Conservation (phyloP, 2,888 invertebrate species). For the Altica lythri region DNA sequence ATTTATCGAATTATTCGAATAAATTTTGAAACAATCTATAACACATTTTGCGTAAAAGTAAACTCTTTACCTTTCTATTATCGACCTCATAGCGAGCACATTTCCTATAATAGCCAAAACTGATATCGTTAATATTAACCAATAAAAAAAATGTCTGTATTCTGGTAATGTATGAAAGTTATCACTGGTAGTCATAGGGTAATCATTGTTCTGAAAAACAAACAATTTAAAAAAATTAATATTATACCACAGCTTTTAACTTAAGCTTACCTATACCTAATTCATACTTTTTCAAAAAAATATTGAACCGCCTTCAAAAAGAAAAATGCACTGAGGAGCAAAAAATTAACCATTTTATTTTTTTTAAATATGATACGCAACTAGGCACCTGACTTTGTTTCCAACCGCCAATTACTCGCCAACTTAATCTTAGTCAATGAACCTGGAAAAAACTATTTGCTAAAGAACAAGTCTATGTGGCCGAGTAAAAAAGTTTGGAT, state of each 20-base stretch:
- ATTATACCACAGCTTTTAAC: neutral
- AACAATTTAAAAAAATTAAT: neutral
- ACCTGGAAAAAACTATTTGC: no score
- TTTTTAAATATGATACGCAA: neutral
- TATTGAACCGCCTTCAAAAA: neutral
- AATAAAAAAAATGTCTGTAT: constrained; percentile 33
- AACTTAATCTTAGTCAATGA: no score
- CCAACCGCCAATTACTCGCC: no score
- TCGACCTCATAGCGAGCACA: constrained; percentile 41
- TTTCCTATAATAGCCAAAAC: constrained; percentile 38
- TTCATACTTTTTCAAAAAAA: neutral
- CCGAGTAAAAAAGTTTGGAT: no score
- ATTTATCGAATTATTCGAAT: no score
- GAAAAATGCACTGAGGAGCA: neutral
- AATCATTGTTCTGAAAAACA: constrained; percentile 12
- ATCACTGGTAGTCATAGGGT: constrained; percentile 1
- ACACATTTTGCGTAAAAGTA: no score
- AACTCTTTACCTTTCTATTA: constrained; percentile 44
- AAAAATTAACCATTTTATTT: neutral
- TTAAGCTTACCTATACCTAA: neutral
- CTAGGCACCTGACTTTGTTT: no score
- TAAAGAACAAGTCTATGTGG: no score
- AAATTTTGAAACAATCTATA: no score
- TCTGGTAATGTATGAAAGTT: constrained; percentile 23
- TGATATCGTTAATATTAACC: constrained; percentile 36